A percentile compares a stretch with the other conserved stretches of the same genome.
These are phyloP conservation scores for Platyrinchus mystaceus DNA, from an alignment of 2,797 vertebrate genomes.

Conservation along the genomic window DNA sequence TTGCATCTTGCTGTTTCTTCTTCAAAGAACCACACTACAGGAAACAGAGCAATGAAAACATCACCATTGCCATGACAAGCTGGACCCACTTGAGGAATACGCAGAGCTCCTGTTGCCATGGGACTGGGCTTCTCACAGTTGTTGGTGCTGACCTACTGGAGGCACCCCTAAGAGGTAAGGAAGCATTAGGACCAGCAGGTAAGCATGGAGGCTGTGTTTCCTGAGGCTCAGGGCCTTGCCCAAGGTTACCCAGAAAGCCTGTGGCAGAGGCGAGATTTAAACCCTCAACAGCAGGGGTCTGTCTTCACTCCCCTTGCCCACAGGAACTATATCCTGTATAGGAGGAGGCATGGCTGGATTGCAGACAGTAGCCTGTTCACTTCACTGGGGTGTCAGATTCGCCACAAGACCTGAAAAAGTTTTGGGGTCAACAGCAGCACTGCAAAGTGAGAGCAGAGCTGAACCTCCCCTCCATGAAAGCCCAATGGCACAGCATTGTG, in stretches of 20 bases:
- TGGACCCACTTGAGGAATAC: neutral
- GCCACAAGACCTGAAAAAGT: neutral
- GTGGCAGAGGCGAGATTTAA: neutral
- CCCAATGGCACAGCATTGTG: neutral
- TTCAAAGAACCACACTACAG: neutral
- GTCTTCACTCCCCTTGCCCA: neutral
- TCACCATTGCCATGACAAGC: neutral
- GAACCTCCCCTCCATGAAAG: neutral
- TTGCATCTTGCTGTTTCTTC: neutral
- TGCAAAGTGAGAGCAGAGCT: neutral
- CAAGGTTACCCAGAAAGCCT: neutral
- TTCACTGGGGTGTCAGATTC: neutral
- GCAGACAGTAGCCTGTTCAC: neutral
- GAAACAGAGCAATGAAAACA: neutral
- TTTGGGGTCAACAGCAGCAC: neutral
- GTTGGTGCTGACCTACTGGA: neutral
- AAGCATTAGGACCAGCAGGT: neutral
- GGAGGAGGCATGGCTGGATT: neutral
- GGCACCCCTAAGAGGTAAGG: neutral
- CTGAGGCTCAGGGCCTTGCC: neutral
- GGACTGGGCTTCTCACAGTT: neutral
- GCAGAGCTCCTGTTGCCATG: neutral
- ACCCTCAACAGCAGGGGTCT: neutral
- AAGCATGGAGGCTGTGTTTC: neutral
- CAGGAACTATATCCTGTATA: no score